Evolutionary conservation across 2,797 vertebrate species (phyloP).

Genomic region (Columba guinea): DNA sequence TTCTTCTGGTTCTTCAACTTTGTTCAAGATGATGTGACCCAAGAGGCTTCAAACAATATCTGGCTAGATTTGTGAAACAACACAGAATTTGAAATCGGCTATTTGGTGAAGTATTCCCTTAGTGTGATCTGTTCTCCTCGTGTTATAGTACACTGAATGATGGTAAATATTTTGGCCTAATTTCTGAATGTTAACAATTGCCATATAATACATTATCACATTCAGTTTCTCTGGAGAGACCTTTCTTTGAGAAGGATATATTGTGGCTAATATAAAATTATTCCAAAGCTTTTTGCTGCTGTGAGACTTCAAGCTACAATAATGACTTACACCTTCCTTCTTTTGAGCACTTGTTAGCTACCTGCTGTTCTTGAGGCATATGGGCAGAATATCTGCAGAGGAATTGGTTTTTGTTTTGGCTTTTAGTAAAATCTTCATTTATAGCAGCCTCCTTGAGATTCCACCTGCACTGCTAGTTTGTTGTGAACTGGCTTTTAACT

Average conservation of each 20-base stretch:
- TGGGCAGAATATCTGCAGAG: not conserved
- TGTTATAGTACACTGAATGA: not conserved
- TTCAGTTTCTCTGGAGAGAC: not conserved
- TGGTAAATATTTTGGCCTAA: not conserved
- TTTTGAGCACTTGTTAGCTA: not conserved
- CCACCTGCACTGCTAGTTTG: not conserved
- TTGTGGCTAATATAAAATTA: not conserved
- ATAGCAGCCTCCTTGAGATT: not conserved
- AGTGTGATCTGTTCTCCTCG: not conserved
- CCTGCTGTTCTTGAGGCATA: not conserved
- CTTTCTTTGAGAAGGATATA: not conserved
- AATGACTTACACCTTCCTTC: not conserved
- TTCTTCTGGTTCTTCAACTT: conserved; percentile 11
- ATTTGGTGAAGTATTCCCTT: not conserved
- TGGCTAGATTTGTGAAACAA: not conserved
- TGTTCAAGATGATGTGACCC: not conserved
- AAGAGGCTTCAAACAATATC: not conserved
- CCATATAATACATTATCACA: not conserved
- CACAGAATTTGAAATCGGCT: not conserved
- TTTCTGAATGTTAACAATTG: not conserved
- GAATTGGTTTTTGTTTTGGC: not conserved
- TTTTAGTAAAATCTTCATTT: not conserved
- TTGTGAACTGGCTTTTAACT: not conserved
- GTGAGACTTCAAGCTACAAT: not conserved
- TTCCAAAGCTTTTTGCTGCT: not conserved